Evolutionary conservation across 2,113 vertebrate genomes (phyloP), one percentile per base, ranked within the genome.

Genomic region (Stegastes partitus): DNA sequence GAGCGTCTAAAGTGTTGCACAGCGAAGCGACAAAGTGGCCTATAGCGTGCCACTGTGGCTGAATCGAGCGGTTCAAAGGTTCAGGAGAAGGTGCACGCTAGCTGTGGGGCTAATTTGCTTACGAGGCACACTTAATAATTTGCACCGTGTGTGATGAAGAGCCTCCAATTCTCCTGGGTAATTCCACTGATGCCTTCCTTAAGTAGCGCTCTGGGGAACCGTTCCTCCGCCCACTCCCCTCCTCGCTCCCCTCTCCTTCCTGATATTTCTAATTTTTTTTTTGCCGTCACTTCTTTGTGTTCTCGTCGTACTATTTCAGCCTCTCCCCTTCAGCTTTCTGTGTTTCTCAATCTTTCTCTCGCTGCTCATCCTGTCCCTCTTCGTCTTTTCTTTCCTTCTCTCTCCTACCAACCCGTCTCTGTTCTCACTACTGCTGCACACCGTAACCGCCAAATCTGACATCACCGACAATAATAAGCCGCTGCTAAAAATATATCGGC

Each of bases 401-500:
- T 49, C 57, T 66, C 34, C 64, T 23, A 25, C 77, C 50, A 65
- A 72, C 79, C 72, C 71, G 44, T 64, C 68, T 82, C 58, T 77
- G 37, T 63, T 73, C 66, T 75, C 65, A 26, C 47, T 16, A 18
- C 58, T 56, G 58, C 77, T 62, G 79, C 74, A 51, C 56, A 64
- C 72, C 53, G 28, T 77, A 85, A 82, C 74, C 66, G 63, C 56
- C 82, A 68, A 37, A 25, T 79, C 77, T 86, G 81, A 92, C 77
- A 87, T 85, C 83, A 79, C 64, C 49, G 74, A 68, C 73, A 26
- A 65, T 80, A 84, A 89, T 82, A 84, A 80, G 82, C 69, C 18
- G 57, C 54, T 81, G 68, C 77, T 67, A 88, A 82, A 90, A 90
- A 89, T 86, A 89, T 69, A n/a, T n/a, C n/a, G n/a, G n/a, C 31